Conservation (phyloP, 2,888 invertebrate genomes). For the Chrysolina haemoptera region DNA sequence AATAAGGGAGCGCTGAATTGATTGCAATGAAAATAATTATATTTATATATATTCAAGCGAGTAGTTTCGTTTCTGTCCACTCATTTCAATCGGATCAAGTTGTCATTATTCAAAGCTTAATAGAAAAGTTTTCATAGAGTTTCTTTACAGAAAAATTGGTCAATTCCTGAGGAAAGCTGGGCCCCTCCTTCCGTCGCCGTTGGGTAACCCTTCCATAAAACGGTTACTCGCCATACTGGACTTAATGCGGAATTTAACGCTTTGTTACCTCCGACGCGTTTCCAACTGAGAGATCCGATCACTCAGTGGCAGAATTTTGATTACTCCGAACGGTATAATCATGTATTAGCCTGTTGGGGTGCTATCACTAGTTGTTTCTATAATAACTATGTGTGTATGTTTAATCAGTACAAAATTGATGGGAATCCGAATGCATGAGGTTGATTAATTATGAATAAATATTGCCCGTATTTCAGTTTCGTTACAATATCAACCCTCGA, state of each 20-base stretch:
- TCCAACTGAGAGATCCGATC: slow-evolving; percentile 12
- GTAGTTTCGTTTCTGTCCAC: no score
- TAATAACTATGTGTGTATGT: neutral
- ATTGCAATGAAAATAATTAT: no score
- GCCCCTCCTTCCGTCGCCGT: neutral
- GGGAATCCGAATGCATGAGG: neutral
- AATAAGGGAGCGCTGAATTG: no score
- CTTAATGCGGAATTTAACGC: slow-evolving; percentile 26
- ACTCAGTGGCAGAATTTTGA: slow-evolving; percentile 22
- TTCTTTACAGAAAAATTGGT: no score
- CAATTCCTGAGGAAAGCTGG: neutral
- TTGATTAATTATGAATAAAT: neutral
- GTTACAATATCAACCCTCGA: neutral
- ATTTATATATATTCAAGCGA: no score
- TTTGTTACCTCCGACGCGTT: slow-evolving; percentile 20
- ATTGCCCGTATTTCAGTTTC: neutral
- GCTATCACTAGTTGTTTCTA: slow-evolving; percentile 18
- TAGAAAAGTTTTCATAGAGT: no score
- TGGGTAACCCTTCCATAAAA: neutral
- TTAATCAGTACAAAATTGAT: slow-evolving; percentile 16
- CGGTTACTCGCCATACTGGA: slow-evolving; percentile 17
- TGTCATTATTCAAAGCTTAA: no score
- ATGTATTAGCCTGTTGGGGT: slow-evolving; percentile 24
- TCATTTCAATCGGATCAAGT: no score
- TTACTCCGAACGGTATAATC: slow-evolving; percentile 30